Base-by-base conservation (phyloP, 2,888 invertebrate species). In the Mythimna loreyi region DNA sequence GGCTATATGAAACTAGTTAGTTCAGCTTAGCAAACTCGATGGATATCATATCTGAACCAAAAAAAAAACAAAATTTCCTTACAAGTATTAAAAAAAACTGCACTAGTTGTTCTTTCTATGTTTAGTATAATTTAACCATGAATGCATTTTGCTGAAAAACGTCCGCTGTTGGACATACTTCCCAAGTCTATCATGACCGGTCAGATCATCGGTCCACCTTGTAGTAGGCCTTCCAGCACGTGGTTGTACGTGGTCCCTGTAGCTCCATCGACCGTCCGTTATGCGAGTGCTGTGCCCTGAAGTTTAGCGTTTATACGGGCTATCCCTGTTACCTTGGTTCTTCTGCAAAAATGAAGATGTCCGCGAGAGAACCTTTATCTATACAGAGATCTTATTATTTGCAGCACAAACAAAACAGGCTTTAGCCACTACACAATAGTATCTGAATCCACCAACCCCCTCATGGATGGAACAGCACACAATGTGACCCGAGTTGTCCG, bases 381-480 rank as follows among this genome's bases (percentile, higher is more conserved):
- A 16, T 40, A 40, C 28, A 9, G 19, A 52, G 19, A 19, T n/a
- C 28, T 30, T n/a, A 11, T 30, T 50, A 33, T 21, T 53, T 33
- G 33, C 33, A 82, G 82, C 50, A 78, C 65, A 25, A 79, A 81
- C 52, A 49, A 43, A 11, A 71, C 72, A n/a, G 59, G 61, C 8
- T n/a, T 16, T 11, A 87, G 81, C 66, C 80, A 62, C 16, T 90
- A 91, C 78, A 88, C 90, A 0, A 67, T 92, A 30, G 84, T 92
- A 1, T 85, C 86, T 1, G 87, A 86, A 11, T 81, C 90, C 23
- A 78, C 73, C 0, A 85, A 91, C 61, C 91, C 91, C 0, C 78
- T 91, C 0, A 69, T 74, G 23, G 92, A 90, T 25, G 91, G 91
- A 0, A 75, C 89, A 4, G 83, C 80, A 0, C 90, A 91, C 76